phyloP scores from a whole-genome alignment of 2,888 invertebrate species.

The Myopa testacea region DNA sequence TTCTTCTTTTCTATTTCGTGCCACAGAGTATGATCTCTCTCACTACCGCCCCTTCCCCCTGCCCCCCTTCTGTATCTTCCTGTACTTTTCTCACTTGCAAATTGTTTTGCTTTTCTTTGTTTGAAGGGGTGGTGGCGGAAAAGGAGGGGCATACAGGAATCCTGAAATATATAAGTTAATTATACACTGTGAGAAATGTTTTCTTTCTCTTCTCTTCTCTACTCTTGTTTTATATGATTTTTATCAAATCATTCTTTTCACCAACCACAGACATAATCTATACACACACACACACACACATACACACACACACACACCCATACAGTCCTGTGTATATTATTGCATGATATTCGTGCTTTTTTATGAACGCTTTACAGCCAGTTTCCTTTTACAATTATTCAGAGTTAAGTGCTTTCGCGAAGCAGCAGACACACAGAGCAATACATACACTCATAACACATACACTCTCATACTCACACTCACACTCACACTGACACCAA shows the following conservation, averaged over 20 bases:
- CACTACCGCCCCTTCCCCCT: not conserved
- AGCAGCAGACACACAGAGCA: slow-evolving; percentile 3
- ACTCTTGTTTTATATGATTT: not conserved
- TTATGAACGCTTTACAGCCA: slow-evolving; percentile 35
- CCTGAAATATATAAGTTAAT: not conserved
- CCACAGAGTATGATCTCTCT: not conserved
- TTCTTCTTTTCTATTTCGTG: not conserved
- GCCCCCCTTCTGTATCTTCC: not conserved
- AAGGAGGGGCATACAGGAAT: too few relatives aligned
- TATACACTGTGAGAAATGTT: not conserved
- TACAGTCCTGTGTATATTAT: slow-evolving; percentile 35
- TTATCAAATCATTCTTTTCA: not conserved
- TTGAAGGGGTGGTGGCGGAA: not conserved
- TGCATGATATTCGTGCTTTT: slow-evolving; percentile 10
- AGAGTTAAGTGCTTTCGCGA: slow-evolving; percentile 44
- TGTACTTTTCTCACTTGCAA: not conserved
- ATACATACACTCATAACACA: not conserved
- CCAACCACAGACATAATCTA: not conserved
- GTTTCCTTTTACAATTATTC: slow-evolving; percentile 46
- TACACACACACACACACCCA: slow-evolving; percentile 25
- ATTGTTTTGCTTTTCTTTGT: not conserved
- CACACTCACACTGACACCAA: not conserved
- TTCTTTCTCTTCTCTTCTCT: too few relatives aligned
- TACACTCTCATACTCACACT: not conserved
- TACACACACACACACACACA: not conserved